Percentiles rank a stretch among this genome's conserved stretches.
phyloP scores from a whole-genome alignment of 2,113 vertebrate genomes.

The Trinectes maculatus region DNA sequence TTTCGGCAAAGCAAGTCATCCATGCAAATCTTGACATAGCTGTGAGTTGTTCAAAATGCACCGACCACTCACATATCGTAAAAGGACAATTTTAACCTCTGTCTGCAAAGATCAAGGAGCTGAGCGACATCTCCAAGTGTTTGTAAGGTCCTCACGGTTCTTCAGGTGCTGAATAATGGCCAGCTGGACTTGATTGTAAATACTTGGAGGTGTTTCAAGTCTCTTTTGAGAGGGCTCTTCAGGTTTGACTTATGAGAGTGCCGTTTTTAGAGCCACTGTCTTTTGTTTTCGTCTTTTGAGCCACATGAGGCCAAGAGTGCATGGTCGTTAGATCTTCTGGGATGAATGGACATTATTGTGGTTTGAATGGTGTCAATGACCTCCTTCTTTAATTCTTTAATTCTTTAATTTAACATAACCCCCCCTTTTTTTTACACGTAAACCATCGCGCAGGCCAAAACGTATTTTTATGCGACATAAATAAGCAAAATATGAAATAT shows the following conservation, averaged over 20 bases:
- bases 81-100: neutral
- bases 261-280: too few species aligned
- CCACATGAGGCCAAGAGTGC: too few species aligned
- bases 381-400: too few species aligned
- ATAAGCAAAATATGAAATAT: too few species aligned
- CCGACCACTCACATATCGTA: neutral
- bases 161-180: neutral
- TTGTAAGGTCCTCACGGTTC: neutral
- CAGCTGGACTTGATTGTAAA: neutral
- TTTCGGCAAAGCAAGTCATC: neutral
- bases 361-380: too few species aligned
- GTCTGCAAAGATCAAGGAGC: slow-evolving; percentile 21
- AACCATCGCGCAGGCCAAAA: too few species aligned
- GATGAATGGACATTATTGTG: too few species aligned
- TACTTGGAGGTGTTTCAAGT: neutral
- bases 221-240: neutral
- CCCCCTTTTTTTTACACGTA: too few species aligned
- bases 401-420: too few species aligned
- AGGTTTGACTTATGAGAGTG: neutral
- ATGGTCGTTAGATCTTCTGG: too few species aligned
- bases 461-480: too few species aligned
- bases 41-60: neutral
- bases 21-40: slow-evolving; percentile 3
- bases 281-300: too few species aligned
- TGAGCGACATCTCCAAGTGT: slow-evolving; percentile 3